phyloP scores from a whole-genome alignment of 2,797 vertebrate species.

The Macrochelys suwanniensis region DNA sequence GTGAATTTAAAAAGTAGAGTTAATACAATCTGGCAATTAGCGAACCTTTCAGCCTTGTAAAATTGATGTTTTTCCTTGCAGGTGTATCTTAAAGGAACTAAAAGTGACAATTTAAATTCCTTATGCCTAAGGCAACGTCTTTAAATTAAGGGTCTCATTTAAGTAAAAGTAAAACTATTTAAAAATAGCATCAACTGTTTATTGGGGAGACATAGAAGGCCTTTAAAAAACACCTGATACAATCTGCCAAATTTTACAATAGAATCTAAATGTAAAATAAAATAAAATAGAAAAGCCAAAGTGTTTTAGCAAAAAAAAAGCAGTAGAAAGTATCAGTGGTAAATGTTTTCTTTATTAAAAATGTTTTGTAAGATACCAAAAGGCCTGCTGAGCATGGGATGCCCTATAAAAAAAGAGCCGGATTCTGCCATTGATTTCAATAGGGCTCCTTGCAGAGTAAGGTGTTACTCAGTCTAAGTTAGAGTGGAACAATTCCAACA shows the following conservation, averaged over 20 bases:
- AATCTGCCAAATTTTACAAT: not conserved
- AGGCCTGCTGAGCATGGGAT: not conserved
- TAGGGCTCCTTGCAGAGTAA: not conserved
- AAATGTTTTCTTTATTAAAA: not conserved
- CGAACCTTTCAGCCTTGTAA: slow-evolving; percentile 11
- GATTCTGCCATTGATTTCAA: not conserved
- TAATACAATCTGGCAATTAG: slow-evolving; percentile 35
- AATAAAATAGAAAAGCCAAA: not conserved
- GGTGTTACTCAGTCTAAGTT: not conserved
- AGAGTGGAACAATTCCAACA: not conserved
- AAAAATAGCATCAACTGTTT: not conserved
- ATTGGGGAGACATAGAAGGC: not conserved
- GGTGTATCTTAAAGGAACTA: not conserved
- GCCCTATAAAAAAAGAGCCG: not conserved
- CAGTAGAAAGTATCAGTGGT: not conserved
- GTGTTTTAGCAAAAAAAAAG: not conserved
- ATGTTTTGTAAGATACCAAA: not conserved
- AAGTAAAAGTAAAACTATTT: slow-evolving; percentile 2
- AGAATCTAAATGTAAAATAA: not conserved
- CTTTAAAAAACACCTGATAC: not conserved
- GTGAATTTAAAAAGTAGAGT: slow-evolving; percentile 14
- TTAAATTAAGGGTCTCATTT: slow-evolving; percentile 27
- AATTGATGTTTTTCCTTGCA: slow-evolving; percentile 31
- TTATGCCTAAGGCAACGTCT: not conserved
- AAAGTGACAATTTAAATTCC: slow-evolving; percentile 16